Base-by-base conservation (phyloP, 2,797 vertebrate species). In the Lepidocolaptes lacrymiger region DNA sequence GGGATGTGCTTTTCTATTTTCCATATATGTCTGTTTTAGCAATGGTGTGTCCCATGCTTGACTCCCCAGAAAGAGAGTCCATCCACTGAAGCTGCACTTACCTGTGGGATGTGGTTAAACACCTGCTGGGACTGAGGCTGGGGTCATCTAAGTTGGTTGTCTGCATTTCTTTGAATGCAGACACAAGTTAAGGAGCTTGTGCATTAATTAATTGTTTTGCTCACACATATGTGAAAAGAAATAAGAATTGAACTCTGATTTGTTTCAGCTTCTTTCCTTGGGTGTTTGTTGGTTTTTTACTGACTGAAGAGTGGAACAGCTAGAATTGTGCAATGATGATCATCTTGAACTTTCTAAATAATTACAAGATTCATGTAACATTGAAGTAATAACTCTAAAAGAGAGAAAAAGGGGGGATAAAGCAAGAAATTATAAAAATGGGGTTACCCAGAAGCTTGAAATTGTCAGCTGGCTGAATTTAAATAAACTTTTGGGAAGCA, bases 401-500 rank as follows among this genome's bases (percentile, higher is more conserved):
- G 34, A 48, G 49, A 44, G 28, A 36, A 30, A 26, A 20, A 6
- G 15, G 30, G 51, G 16, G 16, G 10, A 12, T 17, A 68, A 89
- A 59, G 34, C 39, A 78, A 66, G 69, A 90, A 76, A 66, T 84
- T 58, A 67, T 10, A 12, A 73, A 76, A 89, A 69, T 44, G 21
- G 15, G 5, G 7, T 84, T 89, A 84, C 66, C 64, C 74, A 86
- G 89, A 96, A 95, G 93, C 89, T 95, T 95, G 66, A 90, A 82
- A 56, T 88, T 81, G 46, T 96, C 88, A 91, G 39, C 74, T 93
- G 61, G 39, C 46, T 85, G 74, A 95, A 91, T 95, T 95, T 85
- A 67, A 79, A 86, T 92, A 93, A 93, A 95, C 61, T 91, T 94
- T 74, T 44, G 68, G 81, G 85, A 87, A 89, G 88, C 59, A 88